Base-by-base conservation (phyloP, 2,888 invertebrate genomes). In the Podabrus alpinus region DNA sequence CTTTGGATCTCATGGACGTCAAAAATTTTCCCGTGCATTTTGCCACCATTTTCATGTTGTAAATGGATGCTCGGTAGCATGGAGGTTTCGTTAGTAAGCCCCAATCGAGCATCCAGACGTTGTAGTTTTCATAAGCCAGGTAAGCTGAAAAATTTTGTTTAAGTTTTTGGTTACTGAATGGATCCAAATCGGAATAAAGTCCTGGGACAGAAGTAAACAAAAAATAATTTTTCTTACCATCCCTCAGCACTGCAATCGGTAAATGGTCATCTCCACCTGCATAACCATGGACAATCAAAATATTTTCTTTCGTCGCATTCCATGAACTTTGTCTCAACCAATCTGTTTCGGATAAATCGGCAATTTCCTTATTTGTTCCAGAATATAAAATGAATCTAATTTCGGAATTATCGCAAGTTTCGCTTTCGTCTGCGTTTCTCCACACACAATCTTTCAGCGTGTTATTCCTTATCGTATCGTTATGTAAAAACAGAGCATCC, bases 81-180 rank as follows among this genome's bases (percentile, higher is more conserved):
- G 93, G 94, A 0, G 92, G 92, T 82, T 90, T 90, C 81, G 91
- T 89, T 15, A 95, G 88, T 4, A 88, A 88, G n/a, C 94, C 93
- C 94, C 94, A 95, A 86, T 94, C 94, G 68, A 94, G 88, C 87
- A 94, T 89, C 86, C 94, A 91, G 45, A 94, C 92, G 86, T 94
- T 95, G 88, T 93, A 94, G 73, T 91, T 91, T 2, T 93, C 93
- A 82, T 93, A 92, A 5, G 89, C 90, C 24, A 94, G 86, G 84
- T 94, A 94, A 11, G 94, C 94, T 93, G 85, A 59, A 86, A 84
- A 74, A 19, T 13, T 29, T 11, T 1, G 4, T 15, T 59, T 3
- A 19, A 21, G 7, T 4, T 21, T 21, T 21, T 21, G 21, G 21
- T 17, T 17, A 59, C 59, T 59, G 13, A 4, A 62, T 16, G n/a